Evolutionary conservation across 2,888 invertebrate genomes (phyloP).

Genomic region (Lasius fuliginosus): DNA sequence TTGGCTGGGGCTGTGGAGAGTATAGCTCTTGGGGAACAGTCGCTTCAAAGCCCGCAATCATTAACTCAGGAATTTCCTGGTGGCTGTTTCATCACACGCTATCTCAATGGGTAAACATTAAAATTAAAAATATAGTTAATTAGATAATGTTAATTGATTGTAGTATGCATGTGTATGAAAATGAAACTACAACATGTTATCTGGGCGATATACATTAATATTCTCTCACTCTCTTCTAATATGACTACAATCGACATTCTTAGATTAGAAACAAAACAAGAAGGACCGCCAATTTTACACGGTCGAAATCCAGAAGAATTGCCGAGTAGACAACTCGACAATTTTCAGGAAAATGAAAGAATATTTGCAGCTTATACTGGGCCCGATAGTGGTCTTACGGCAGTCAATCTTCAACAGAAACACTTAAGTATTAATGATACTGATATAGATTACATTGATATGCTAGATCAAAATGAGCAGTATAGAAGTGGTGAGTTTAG

Average conservation of each 20-base stretch:
- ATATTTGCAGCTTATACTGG: conserved; percentile 93
- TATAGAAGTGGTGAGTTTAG: conserved; percentile 78
- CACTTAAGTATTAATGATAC: conserved; percentile 90
- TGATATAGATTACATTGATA: conserved; percentile 92
- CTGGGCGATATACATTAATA: not conserved
- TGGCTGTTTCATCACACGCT: conserved; percentile 91
- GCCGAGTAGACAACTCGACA: conserved; percentile 88
- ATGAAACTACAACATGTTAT: not conserved
- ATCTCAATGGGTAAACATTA: conserved; percentile 89
- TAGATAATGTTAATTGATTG: not conserved
- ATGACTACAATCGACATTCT: not conserved
- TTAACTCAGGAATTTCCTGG: conserved; percentile 84
- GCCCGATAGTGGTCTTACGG: conserved; percentile 93
- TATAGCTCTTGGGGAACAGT: conserved; percentile 83
- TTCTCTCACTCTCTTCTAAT: not conserved
- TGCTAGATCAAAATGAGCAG: conserved; percentile 85
- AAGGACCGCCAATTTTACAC: conserved; percentile 89
- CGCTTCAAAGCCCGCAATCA: conserved; percentile 88
- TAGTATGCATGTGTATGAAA: not conserved
- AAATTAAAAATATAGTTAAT: not conserved
- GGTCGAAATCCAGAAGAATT: conserved; percentile 92
- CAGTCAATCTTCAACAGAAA: conserved; percentile 90
- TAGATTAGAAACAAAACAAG: conserved; percentile 84
- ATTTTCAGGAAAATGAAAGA: conserved; percentile 87
- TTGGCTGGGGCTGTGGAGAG: conserved; percentile 82